These are phyloP conservation scores for Calliopsis andreniformis DNA, from an alignment of 1,140 invertebrate species.

Conservation along the genomic window DNA sequence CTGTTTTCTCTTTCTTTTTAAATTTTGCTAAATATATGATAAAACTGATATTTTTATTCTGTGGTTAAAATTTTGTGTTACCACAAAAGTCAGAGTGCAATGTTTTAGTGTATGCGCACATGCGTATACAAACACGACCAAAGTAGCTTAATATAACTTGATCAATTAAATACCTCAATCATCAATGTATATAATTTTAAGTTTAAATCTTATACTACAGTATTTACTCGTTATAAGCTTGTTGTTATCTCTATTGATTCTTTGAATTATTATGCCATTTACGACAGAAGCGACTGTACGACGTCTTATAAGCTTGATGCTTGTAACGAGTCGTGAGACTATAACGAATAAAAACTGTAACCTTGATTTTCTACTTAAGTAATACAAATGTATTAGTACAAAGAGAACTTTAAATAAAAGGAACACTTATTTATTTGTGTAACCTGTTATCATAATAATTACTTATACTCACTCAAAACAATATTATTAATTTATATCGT, in stretches of 20 bases:
- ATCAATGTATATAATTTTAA: not conserved
- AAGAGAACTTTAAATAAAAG: slow-evolving; percentile 24
- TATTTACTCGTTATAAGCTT: slow-evolving; percentile 1
- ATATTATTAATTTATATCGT: not conserved
- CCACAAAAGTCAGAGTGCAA: not conserved
- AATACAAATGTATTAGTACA: not conserved
- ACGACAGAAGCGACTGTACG: no score
- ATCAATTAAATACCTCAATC: no score
- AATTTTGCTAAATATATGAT: no score
- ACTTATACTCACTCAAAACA: not conserved
- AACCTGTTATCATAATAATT: not conserved
- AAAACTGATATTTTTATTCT: not conserved
- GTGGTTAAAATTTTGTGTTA: not conserved
- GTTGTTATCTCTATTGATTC: slow-evolving; percentile 9
- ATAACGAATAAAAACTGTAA: no score
- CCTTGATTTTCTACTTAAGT: no score
- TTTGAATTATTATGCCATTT: no score
- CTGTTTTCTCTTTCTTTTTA: not conserved
- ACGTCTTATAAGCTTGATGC: no score
- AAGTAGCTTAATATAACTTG: not conserved
- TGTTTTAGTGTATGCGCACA: not conserved
- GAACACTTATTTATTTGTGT: slow-evolving; percentile 2
- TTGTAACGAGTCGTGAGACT: no score
- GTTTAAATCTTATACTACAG: slow-evolving; percentile 3
- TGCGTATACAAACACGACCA: no score